A percentile compares a stretch with the other conserved stretches of the same genome.
Evolutionary conservation across 2,797 vertebrate genomes (phyloP).

Genomic region (Crax fasciolata): DNA sequence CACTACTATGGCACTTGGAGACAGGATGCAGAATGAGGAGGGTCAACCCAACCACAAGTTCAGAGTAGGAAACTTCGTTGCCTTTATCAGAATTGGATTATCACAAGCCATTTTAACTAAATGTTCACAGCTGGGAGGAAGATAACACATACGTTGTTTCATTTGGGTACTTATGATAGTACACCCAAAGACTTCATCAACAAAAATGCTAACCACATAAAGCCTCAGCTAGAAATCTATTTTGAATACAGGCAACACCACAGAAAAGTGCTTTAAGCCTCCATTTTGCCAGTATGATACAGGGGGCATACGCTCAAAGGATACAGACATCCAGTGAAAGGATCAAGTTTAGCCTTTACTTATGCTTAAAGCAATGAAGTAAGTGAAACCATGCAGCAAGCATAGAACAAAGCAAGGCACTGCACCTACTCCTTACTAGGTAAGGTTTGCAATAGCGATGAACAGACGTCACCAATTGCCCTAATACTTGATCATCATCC

Average conservation of each 20-base stretch:
- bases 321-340: too few species aligned
- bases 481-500: too few species aligned
- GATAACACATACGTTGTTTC: background rate
- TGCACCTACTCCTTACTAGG: too few species aligned
- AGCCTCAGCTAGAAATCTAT: background rate
- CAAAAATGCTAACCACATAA: background rate
- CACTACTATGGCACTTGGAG: background rate
- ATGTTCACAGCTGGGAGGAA: background rate
- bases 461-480: too few species aligned
- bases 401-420: too few species aligned
- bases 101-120: background rate
- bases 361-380: too few species aligned
- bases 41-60: background rate
- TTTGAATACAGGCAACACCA: background rate
- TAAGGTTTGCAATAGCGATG: too few species aligned
- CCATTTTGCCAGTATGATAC: too few species aligned
- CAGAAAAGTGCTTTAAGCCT: background rate
- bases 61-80: background rate
- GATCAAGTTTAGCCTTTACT: too few species aligned
- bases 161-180: background rate
- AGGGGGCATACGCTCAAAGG: too few species aligned
- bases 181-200: background rate
- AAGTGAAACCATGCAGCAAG: too few species aligned
- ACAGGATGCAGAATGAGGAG: background rate
- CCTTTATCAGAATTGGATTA: background rate